phyloP scores from a whole-genome alignment of 2,113 vertebrate species.

The Neotoma lepida region DNA sequence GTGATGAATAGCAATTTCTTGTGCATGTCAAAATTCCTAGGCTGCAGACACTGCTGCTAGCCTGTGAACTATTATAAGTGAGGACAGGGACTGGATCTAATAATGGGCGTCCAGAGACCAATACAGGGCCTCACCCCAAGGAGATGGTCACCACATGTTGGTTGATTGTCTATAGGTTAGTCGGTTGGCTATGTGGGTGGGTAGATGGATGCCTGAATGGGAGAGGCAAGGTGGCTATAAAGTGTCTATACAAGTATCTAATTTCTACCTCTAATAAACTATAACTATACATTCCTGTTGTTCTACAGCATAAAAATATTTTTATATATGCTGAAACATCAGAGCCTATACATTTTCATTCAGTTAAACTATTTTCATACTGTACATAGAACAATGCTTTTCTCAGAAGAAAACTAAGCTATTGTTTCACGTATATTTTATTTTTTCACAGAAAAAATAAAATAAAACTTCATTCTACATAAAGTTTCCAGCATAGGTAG shows the following conservation, averaged over 20 bases:
- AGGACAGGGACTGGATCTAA: background rate
- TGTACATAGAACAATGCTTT: background rate
- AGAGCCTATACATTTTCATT: background rate
- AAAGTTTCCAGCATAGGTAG: background rate
- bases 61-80: background rate
- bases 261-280: background rate
- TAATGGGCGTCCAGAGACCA: background rate
- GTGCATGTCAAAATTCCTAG: background rate
- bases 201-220: background rate
- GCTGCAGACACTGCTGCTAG: background rate
- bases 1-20: background rate
- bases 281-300: background rate
- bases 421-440: background rate
- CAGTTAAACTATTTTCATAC: background rate
- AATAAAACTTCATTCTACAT: background rate
- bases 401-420: background rate
- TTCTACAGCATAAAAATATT: background rate
- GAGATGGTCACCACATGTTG: background rate
- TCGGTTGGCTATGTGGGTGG: background rate
- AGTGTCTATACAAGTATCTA: background rate
- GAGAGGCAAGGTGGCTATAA: background rate
- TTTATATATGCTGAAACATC: background rate
- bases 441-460: constrained; percentile 14
- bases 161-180: background rate
- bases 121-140: background rate